phyloP scores from a whole-genome alignment of 1,140 invertebrate genomes.

The Polyergus mexicanus region DNA sequence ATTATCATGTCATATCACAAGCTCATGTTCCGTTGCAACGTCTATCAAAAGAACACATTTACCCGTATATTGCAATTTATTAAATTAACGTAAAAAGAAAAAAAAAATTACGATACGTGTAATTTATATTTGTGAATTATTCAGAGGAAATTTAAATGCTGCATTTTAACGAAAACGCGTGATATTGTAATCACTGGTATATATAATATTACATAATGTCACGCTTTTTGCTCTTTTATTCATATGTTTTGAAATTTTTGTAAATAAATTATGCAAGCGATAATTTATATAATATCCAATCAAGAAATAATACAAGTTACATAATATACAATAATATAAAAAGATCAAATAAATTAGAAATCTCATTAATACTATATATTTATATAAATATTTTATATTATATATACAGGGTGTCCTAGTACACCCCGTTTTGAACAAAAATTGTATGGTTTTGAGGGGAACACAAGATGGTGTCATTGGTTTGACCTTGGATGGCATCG shows the following conservation, averaged over 20 bases:
- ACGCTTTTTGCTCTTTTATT: background rate
- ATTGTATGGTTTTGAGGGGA: too few relatives aligned
- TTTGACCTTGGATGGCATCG: too few relatives aligned
- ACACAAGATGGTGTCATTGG: too few relatives aligned
- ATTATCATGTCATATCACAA: background rate
- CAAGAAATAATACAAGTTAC: too few relatives aligned
- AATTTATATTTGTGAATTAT: constrained; percentile 19
- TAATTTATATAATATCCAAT: too few relatives aligned
- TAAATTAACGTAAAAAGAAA: background rate
- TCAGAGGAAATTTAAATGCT: background rate
- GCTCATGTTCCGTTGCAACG: background rate
- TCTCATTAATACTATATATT: background rate
- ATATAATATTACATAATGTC: background rate
- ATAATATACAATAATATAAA: background rate
- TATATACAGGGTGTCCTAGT: too few relatives aligned
- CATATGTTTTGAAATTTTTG: background rate
- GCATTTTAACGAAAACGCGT: constrained; percentile 8
- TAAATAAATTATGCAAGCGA: too few relatives aligned
- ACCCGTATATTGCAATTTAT: background rate
- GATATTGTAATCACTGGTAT: background rate
- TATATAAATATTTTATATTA: background rate
- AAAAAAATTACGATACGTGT: too few relatives aligned
- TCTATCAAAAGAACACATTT: background rate
- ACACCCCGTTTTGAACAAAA: too few relatives aligned
- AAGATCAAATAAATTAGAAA: background rate